Evolutionary conservation across 2,888 invertebrate genomes (phyloP).

Genomic region (Diogma glabrata): DNA sequence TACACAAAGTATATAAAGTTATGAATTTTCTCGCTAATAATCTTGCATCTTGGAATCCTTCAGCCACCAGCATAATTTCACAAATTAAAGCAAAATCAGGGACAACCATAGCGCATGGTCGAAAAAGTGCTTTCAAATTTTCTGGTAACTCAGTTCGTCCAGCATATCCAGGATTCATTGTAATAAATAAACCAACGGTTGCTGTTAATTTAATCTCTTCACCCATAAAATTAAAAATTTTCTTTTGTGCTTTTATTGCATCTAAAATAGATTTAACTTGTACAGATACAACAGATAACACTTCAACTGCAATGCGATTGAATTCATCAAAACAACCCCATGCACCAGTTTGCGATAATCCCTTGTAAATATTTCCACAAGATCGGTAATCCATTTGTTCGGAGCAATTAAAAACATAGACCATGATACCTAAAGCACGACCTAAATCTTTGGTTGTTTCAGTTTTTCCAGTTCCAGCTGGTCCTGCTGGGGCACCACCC

Average conservation of each 20-base stretch:
- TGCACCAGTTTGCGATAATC: constrained; percentile 51
- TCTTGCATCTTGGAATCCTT: constrained; percentile 88
- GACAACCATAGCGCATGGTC: constrained; percentile 93
- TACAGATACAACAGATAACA: constrained; percentile 88
- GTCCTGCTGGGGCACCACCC: constrained; percentile 93
- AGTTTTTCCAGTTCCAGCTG: constrained; percentile 61
- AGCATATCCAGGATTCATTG: constrained; percentile 95
- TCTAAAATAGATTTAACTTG: constrained; percentile 81
- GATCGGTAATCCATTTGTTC: constrained; percentile 97
- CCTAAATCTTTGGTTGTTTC: constrained; percentile 95
- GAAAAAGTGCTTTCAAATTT: constrained; percentile 58
- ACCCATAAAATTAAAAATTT: constrained; percentile 73
- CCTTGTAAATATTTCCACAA: constrained; percentile 90
- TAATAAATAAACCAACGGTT: constrained; percentile 85
- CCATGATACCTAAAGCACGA: constrained; percentile 88
- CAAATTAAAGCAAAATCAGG: constrained; percentile 93
- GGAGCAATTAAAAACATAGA: constrained; percentile 94
- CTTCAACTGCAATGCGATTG: constrained; percentile 89
- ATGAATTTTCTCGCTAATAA: constrained; percentile 86
- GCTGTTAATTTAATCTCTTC: constrained; percentile 61
- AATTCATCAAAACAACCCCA: constrained; percentile 98
- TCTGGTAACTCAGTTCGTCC: constrained; percentile 83
- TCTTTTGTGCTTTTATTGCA: constrained; percentile 70
- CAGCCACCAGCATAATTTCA: constrained; percentile 94
- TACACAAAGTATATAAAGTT: constrained; percentile 80